phyloP scores from a whole-genome alignment of 2,797 vertebrate species.

The Champsocephalus esox region DNA sequence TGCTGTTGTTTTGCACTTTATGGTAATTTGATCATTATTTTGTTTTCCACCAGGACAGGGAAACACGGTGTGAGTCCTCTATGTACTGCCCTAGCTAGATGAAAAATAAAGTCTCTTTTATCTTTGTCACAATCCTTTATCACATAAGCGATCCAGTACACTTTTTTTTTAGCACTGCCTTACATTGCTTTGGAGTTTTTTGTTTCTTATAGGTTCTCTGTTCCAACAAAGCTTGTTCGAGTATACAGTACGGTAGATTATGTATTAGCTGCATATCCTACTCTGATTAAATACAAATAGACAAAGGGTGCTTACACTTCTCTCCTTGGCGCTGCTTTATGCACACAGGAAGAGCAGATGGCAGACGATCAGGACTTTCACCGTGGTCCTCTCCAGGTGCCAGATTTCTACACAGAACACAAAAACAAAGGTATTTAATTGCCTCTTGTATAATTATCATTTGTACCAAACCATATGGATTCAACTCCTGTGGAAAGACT shows the following conservation, averaged over 20 bases:
- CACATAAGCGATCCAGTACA: background rate
- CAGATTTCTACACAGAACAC: slow-evolving; percentile 47
- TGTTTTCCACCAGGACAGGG: too few species aligned
- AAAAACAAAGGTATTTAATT: slow-evolving; percentile 1
- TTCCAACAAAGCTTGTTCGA: background rate
- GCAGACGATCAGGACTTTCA: slow-evolving; percentile 24
- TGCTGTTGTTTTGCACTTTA: too few species aligned
- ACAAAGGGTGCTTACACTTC: slow-evolving; percentile 18
- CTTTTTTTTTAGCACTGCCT: background rate
- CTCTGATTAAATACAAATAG: background rate
- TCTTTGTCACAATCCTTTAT: background rate
- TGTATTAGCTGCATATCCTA: background rate
- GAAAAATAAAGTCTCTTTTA: too few species aligned
- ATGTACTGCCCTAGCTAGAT: too few species aligned
- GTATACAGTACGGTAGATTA: background rate
- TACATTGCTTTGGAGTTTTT: background rate
- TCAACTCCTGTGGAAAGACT: slow-evolving; percentile 7
- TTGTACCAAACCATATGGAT: background rate
- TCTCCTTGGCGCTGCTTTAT: slow-evolving; percentile 23
- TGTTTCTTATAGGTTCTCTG: background rate
- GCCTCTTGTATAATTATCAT: background rate
- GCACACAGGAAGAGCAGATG: slow-evolving; percentile 42
- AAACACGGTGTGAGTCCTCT: too few species aligned
- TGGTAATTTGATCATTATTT: too few species aligned
- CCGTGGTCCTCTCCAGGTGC: slow-evolving; percentile 48